Percentiles rank a stretch among this genome's conserved stretches.
phyloP scores from a whole-genome alignment of 2,888 invertebrate species.

The Molorchus minor region DNA sequence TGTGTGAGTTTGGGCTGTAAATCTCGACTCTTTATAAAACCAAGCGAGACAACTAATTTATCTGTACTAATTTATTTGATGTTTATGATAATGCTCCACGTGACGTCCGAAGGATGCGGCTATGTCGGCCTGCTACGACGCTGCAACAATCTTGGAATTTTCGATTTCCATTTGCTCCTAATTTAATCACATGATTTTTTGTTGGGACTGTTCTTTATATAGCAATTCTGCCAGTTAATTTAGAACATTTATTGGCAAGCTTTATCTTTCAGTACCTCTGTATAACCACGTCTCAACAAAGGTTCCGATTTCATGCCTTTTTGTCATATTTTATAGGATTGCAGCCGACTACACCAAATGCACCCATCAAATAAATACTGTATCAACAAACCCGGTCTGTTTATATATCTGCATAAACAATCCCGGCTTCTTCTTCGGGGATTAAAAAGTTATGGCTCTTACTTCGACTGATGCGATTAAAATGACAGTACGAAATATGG shows the following conservation, averaged over 20 bases:
- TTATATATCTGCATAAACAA: conserved; percentile 42
- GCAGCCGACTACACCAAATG: conserved; percentile 42
- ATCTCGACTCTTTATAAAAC: conserved; percentile 59
- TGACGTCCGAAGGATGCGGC: conserved; percentile 50
- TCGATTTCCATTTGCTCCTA: too few species aligned
- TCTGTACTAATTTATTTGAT: conserved; percentile 61
- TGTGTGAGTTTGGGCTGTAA: conserved; percentile 49
- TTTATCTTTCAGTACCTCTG: too few species aligned
- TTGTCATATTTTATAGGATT: conserved; percentile 51
- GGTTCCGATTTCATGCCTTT: conserved; percentile 50
- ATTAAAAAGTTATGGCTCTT: conserved; percentile 35
- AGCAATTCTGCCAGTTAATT: too few species aligned
- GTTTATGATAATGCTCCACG: conserved; percentile 59
- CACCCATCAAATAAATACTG: conserved; percentile 47
- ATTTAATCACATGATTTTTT: too few species aligned
- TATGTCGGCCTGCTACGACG: conserved; percentile 42
- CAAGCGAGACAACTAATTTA: conserved; percentile 59
- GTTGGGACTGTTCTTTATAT: too few species aligned
- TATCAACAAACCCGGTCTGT: conserved; percentile 45
- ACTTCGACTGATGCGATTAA: conserved; percentile 38
- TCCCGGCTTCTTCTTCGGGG: conserved; percentile 16
- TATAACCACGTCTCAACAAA: too few species aligned
- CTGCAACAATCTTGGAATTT: too few species aligned
- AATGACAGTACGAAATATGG: conserved; percentile 35
- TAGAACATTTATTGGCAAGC: too few species aligned